Evolutionary conservation across 2,113 vertebrate genomes (phyloP).

Genomic region (Lynx canadensis): DNA sequence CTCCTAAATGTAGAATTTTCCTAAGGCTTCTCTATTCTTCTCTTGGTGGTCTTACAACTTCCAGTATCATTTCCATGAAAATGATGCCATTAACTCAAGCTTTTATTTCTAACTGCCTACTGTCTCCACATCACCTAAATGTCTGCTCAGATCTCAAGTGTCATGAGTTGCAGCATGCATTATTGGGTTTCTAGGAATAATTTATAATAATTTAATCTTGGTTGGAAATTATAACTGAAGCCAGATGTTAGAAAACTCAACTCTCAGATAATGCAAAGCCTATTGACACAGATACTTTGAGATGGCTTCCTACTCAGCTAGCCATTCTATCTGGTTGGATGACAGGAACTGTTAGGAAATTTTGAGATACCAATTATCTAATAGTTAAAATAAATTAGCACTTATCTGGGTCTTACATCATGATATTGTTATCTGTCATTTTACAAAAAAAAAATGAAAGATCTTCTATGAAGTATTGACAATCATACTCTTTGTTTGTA

Average conservation of each 20-base stretch:
- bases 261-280: background rate
- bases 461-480: background rate
- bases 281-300: background rate
- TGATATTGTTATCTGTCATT: background rate
- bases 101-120: slow-evolving; percentile 22
- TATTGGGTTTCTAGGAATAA: background rate
- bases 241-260: background rate
- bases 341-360: background rate
- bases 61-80: background rate
- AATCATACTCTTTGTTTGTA: background rate
- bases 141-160: background rate
- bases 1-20: background rate
- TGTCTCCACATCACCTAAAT: background rate
- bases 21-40: background rate
- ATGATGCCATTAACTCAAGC: background rate
- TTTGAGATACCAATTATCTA: background rate
- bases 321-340: background rate
- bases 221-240: background rate
- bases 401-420: background rate
- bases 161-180: background rate
- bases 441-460: background rate
- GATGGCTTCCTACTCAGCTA: background rate
- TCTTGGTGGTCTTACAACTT: background rate
- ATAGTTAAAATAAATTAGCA: background rate
- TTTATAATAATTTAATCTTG: background rate